Base-by-base conservation (phyloP, 2,797 vertebrate genomes). In the Silurus lanzhouensis region DNA sequence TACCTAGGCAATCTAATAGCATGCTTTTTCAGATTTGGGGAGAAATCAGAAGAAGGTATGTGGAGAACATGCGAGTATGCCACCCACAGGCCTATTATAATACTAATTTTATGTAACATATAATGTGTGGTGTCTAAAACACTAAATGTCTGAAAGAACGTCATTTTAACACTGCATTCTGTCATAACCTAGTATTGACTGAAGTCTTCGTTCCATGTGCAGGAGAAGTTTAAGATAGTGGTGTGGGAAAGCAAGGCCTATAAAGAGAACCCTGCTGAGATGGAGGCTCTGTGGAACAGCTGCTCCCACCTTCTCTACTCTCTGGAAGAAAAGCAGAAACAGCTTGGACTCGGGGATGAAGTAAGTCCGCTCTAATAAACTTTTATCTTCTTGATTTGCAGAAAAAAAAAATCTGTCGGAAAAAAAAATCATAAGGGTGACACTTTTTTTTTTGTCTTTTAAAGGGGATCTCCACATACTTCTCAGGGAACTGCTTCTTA, bases 391-490 rank as follows among this genome's bases (percentile, higher is more conserved):
- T 31, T 17, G 13, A 20, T 77, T 83, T 63, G 5, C 1, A 81
- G 27, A 70, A 38, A 38, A 38, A 38, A 38, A 5, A 4, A 10
- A 8, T 60, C 77, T 81, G 27, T n/a, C 19, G n/a, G n/a, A 27
- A 22, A 19, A 58, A 8, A 25, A 38, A 60, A 70, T 70, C 2
- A 82, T 19, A 17, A 64, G 19, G 82, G 84, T 64, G 17, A 22
- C 7, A 27, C 44, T 44, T 52, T 4, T 68, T 52, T 88, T n/a
- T 10, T 58, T 63, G 22, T 31, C n/a, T 15, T 44, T n/a, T 1
- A 85, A 86, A 98, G 97, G 97, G 97, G 67, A 93, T 97, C 84
- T 96, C 96, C 15, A 96, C 97, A 44, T 98, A 98, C 90, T 98
- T 98, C 94, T 98, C 97, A 89, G 96, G 93, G 79, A 96, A 98